A percentile compares a stretch with the other conserved stretches of the same genome.
These are phyloP conservation scores for Athetis lepigone DNA, from an alignment of 2,888 invertebrate species.

Conservation along the genomic window DNA sequence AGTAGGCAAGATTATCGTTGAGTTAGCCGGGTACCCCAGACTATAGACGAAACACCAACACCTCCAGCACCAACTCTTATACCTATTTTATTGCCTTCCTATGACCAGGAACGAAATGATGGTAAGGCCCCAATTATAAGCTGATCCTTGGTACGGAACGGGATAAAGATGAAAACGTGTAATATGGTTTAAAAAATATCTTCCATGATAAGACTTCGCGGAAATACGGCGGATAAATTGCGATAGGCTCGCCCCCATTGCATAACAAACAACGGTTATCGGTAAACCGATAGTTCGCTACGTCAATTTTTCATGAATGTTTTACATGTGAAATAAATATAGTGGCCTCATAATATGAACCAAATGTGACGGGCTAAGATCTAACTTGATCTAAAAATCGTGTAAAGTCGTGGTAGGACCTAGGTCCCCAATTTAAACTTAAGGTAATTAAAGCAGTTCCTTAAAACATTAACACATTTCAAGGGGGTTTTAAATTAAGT, in stretches of 20 bases:
- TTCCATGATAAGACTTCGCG: conserved; percentile 35
- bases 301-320: conserved; percentile 11
- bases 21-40: conserved; percentile 38
- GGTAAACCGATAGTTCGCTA: conserved; percentile 21
- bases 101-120: conserved; percentile 28
- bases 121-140: conserved; percentile 7
- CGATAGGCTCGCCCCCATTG: conserved; percentile 45
- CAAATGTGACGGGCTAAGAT: conserved; percentile 6
- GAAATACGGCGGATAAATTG: conserved; percentile 35
- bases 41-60: conserved; percentile 12
- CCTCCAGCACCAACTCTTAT: conserved; percentile 23
- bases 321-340: conserved; percentile 21
- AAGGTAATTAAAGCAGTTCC: background rate
- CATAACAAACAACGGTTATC: conserved; percentile 42
- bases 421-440: background rate
- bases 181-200: conserved; percentile 5
- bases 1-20: conserved; percentile 41
- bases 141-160: no score
- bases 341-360: background rate
- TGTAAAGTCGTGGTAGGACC: no score
- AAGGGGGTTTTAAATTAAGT: background rate
- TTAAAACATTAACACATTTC: background rate
- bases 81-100: conserved; percentile 33
- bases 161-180: conserved; percentile 20
- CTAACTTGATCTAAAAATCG: no score